These are phyloP conservation scores for Meles meles DNA, from an alignment of 2,113 vertebrate species.

Conservation along the genomic window DNA sequence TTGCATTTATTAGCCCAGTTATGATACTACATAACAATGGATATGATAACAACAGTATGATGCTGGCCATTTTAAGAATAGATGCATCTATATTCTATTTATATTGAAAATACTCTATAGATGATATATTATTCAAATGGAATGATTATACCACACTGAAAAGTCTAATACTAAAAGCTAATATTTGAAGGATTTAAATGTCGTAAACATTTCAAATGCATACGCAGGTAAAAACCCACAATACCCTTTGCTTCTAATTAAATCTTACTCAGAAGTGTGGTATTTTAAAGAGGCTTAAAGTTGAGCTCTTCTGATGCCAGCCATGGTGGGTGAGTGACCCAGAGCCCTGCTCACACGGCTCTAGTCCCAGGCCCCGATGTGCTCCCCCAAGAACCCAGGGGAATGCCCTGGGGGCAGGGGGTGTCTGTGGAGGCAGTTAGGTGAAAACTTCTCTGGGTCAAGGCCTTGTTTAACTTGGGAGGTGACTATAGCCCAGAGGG, in stretches of 20 bases:
- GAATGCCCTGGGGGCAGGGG: too few species aligned
- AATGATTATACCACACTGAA: not conserved
- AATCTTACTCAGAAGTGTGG: not conserved
- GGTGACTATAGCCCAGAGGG: not conserved
- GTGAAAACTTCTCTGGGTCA: not conserved
- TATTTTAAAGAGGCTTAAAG: not conserved
- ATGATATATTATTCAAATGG: not conserved
- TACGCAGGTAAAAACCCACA: not conserved
- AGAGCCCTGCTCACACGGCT: not conserved
- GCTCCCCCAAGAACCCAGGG: too few species aligned
- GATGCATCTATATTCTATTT: not conserved
- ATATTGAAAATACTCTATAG: not conserved
- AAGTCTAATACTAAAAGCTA: not conserved
- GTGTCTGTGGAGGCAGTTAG: not conserved
- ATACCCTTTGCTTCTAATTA: not conserved
- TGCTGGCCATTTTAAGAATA: not conserved
- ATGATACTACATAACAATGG: not conserved
- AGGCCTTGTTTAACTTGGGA: not conserved
- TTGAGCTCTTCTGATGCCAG: not conserved
- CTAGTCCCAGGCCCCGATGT: not conserved
- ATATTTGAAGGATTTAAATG: constrained; percentile 1
- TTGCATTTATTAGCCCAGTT: not conserved
- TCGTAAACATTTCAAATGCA: constrained; percentile 11
- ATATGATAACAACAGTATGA: not conserved
- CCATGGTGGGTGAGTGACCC: not conserved